Conservation (phyloP, 2,113 vertebrate genomes). For the Pseudolaguvia tuberculata region DNA sequence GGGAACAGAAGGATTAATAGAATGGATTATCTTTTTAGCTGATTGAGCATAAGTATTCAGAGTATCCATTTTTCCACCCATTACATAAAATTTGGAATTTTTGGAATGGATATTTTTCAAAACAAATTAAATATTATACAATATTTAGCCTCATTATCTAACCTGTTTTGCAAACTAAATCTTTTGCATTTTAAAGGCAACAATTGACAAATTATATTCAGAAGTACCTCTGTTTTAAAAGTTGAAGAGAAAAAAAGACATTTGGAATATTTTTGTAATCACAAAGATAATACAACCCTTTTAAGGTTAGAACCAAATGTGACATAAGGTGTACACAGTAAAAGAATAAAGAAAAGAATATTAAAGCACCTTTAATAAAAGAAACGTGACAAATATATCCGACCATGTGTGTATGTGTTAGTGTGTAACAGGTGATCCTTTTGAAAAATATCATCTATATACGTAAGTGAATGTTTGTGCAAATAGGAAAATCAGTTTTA, state of each 20-base stretch:
- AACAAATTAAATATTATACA: neutral
- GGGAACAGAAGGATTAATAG: neutral
- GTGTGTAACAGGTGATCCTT: neutral
- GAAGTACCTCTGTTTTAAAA: constrained; percentile 5
- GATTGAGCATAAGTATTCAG: neutral
- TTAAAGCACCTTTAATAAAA: constrained; percentile 50
- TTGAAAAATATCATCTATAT: neutral
- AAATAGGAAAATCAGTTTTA: constrained; percentile 12
- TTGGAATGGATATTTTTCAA: neutral
- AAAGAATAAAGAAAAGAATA: no score
- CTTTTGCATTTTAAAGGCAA: neutral
- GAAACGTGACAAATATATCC: constrained; percentile 33
- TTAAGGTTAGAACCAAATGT: constrained; percentile 54
- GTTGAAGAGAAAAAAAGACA: neutral
- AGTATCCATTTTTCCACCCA: neutral
- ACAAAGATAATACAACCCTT: constrained; percentile 43
- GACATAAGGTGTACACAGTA: constrained; percentile 42
- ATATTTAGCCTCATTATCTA: neutral
- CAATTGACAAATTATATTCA: constrained; percentile 8
- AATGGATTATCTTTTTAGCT: neutral
- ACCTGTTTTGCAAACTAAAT: neutral
- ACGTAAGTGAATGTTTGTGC: neutral
- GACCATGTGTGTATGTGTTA: neutral
- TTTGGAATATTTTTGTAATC: constrained; percentile 40
- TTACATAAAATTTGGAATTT: neutral